Conservation (phyloP, 2,888 invertebrate genomes). For the Alloscopus bannaensis region DNA sequence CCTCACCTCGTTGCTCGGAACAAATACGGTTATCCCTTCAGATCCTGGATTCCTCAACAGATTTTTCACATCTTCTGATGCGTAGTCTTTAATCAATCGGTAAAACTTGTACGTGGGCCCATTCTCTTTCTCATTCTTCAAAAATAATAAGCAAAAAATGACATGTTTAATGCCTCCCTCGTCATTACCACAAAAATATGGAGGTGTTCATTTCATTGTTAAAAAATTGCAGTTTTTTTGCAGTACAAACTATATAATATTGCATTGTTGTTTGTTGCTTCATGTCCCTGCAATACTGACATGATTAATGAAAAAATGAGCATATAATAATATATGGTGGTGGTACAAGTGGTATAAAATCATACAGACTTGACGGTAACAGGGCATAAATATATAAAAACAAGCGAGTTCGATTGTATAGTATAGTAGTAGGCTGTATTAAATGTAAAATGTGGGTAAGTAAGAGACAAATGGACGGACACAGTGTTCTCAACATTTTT, state of each 20-base stretch:
- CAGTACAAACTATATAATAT: conserved; percentile 23
- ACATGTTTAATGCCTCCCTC: neutral
- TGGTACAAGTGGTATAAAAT: no score
- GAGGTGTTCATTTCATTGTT: conserved; percentile 31
- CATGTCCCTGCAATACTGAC: conserved; percentile 60
- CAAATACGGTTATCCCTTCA: conserved; percentile 89
- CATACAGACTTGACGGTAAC: no score
- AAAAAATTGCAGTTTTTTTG: conserved; percentile 46
- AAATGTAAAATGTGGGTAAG: conserved; percentile 24
- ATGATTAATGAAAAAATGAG: conserved; percentile 27
- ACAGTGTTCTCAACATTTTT: neutral
- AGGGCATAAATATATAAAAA: no score
- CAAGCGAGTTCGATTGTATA: no score
- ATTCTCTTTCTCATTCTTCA: conserved; percentile 82
- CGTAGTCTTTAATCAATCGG: conserved; percentile 85
- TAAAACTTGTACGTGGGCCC: conserved; percentile 89
- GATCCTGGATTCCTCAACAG: conserved; percentile 79
- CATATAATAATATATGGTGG: no score
- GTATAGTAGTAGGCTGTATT: no score
- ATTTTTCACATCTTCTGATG: conserved; percentile 84
- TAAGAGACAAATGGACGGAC: neutral
- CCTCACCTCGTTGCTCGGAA: conserved; percentile 84
- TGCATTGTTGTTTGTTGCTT: conserved; percentile 44
- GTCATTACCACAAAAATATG: neutral
- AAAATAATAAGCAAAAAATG: conserved; percentile 41